Base-by-base conservation (phyloP, 2,113 vertebrate species). In the Arizona elegans region DNA sequence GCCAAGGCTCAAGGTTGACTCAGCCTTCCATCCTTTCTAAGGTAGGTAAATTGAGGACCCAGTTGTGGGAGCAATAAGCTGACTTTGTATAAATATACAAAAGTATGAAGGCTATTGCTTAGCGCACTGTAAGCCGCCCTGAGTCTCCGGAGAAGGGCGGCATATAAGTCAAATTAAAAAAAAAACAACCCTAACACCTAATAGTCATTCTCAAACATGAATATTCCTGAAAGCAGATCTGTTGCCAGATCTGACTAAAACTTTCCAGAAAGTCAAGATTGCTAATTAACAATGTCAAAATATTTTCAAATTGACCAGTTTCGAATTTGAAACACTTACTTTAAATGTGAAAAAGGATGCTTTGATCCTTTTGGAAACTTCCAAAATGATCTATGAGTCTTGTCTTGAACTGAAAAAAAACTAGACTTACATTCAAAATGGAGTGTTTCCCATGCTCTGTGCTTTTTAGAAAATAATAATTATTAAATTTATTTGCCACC, bases 181-280 rank as follows among this genome's bases (percentile, higher is more conserved):
- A n/a, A n/a, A n/a, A n/a, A n/a, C n/a, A n/a, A n/a, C n/a, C n/a
- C 55, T 90, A 17, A 1, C 81, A 2, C 87, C 0, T 47, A 26
- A 93, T 88, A 8, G 5, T 33, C 2, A n/a, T 15, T 88, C 17
- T n/a, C 53, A 88, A 10, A 3, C 26, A 29, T 4, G 87, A 54
- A 52, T 8, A 29, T 54, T 5, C 19, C 26, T 88, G 53, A 54
- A 88, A 54, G 15, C 52, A 24, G 5, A 8, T 87, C 1, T 9
- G 50, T 26, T n/a, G 86, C 11, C 43, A 53, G 86, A 87, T 87
- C 50, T 53, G 86, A 86, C 38, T 86, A 23, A 29, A 52, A 52
- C 26, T 87, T 87, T 53, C 52, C 87, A 88, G 33, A 81, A 19
- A 33, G 26, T 54, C 53, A 88, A 53, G 52, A 21, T 29, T 54